Percentiles rank a stretch among this genome's conserved stretches.
These are phyloP conservation scores for Anthophora plumipes DNA, from an alignment of 2,888 invertebrate genomes.

Conservation along the genomic window DNA sequence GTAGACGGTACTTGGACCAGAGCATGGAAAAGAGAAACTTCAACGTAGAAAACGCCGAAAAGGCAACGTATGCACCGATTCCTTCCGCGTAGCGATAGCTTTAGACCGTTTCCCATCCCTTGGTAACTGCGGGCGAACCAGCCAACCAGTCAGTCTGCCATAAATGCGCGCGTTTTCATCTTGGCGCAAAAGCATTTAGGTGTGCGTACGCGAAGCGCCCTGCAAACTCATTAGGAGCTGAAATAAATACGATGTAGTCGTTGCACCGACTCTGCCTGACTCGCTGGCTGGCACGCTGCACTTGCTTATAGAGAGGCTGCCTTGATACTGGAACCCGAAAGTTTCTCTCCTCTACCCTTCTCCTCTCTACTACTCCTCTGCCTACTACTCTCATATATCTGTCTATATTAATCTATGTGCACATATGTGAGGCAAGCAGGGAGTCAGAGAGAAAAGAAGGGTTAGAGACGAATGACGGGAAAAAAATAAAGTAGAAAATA, in stretches of 20 bases:
- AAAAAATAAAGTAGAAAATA: conserved; percentile 21
- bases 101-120: conserved; percentile 64
- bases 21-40: conserved; percentile 62
- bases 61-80: conserved; percentile 70
- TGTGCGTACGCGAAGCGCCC: conserved; percentile 62
- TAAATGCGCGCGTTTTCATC: conserved; percentile 59
- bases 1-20: conserved; percentile 61
- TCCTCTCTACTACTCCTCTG: conserved; percentile 4
- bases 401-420: not conserved
- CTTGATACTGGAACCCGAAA: conserved; percentile 65
- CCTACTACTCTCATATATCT: not conserved
- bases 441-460: no score
- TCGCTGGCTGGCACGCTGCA: conserved; percentile 35
- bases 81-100: conserved; percentile 70
- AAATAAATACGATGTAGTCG: conserved; percentile 75
- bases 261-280: conserved; percentile 42
- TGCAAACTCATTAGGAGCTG: conserved; percentile 76
- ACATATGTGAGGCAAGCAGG: not conserved
- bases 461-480: not conserved
- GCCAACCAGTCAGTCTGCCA: conserved; percentile 55
- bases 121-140: conserved; percentile 46
- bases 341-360: conserved; percentile 62
- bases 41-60: conserved; percentile 66
- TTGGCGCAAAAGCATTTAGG: conserved; percentile 59
- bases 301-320: conserved; percentile 56